Conservation (phyloP, 1,140 invertebrate genomes). For the Steinernema khuongi region DNA sequence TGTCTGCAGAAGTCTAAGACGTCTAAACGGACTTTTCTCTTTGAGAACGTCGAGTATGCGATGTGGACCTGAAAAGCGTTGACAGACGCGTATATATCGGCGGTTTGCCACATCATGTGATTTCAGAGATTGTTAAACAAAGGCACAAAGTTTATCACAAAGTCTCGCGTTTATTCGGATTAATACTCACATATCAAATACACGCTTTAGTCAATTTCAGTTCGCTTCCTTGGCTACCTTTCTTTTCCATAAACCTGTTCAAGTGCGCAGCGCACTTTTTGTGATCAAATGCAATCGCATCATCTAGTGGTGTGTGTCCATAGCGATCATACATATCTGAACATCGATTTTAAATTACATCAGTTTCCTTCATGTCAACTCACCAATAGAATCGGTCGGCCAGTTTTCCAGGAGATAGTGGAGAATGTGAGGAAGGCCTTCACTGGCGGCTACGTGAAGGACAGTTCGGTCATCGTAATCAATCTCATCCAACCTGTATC, state of each 20-base stretch:
- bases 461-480: constrained; percentile 74
- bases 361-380: constrained; percentile 66
- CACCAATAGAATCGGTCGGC: constrained; percentile 5
- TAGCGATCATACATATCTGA: constrained; percentile 26
- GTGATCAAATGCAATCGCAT: constrained; percentile 33
- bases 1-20: too few species aligned
- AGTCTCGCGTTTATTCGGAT: too few species aligned
- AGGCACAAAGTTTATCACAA: too few species aligned
- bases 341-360: constrained; percentile 4
- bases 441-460: constrained; percentile 60
- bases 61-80: too few species aligned
- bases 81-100: too few species aligned
- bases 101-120: too few species aligned
- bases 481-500: constrained; percentile 70
- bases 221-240: too few species aligned
- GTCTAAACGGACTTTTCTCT: too few species aligned
- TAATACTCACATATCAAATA: too few species aligned
- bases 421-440: constrained; percentile 52
- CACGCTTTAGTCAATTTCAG: too few species aligned
- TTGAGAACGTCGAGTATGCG: too few species aligned
- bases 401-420: constrained; percentile 67
- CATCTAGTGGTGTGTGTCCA: constrained; percentile 35
- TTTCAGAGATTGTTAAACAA: too few species aligned
- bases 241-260: background rate
- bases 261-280: constrained; percentile 32